These are phyloP conservation scores for Mercenaria mercenaria DNA, from an alignment of 1,140 invertebrate species.

Conservation along the genomic window DNA sequence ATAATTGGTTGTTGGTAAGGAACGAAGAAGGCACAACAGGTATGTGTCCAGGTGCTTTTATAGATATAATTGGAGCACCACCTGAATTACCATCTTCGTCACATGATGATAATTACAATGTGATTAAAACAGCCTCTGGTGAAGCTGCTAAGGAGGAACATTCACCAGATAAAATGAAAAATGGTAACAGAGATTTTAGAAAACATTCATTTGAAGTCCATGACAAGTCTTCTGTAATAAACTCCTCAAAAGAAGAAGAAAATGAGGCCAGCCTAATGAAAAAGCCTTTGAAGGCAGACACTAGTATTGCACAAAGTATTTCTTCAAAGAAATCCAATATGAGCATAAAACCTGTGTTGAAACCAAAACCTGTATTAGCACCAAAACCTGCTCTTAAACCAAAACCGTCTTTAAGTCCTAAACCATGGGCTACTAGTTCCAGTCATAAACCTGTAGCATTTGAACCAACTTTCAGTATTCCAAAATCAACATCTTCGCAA, in stretches of 20 bases:
- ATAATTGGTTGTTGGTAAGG: conserved; percentile 89
- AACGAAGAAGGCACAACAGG: conserved; percentile 87
- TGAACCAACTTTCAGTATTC: conserved; percentile 69
- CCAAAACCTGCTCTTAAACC: conserved; percentile 78
- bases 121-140: not conserved
- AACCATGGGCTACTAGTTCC: conserved; percentile 52
- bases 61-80: conserved; percentile 88
- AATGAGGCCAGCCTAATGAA: not conserved
- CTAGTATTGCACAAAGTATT: not conserved
- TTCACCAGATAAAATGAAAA: not conserved
- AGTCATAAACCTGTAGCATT: conserved; percentile 53
- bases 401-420: conserved; percentile 69
- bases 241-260: not conserved
- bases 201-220: not conserved
- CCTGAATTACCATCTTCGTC: conserved; percentile 45
- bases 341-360: conserved; percentile 66
- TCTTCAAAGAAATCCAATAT: not conserved
- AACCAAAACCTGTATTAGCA: conserved; percentile 78
- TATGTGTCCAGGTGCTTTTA: conserved; percentile 89
- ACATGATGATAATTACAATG: conserved; percentile 53
- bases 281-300: not conserved
- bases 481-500: conserved; percentile 47
- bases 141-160: not conserved
- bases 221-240: not conserved
- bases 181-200: not conserved